These are phyloP conservation scores for Pachycephala philippinensis DNA, from an alignment of 2,113 vertebrate species.

Conservation along the genomic window DNA sequence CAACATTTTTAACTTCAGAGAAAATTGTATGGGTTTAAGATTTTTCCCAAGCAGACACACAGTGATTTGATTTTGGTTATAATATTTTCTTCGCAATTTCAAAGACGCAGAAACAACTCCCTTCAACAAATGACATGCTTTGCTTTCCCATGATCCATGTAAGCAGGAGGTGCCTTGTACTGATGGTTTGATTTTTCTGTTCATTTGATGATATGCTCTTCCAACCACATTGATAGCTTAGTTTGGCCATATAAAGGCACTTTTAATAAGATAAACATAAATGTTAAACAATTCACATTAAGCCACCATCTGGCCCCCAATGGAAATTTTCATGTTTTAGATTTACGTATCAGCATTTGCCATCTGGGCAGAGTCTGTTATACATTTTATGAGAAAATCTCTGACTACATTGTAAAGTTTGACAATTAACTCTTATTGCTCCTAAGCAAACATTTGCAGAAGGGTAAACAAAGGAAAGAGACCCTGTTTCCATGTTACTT, in stretches of 20 bases:
- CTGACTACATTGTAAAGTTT: conserved; percentile 55
- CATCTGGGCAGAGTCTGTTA: conserved; percentile 70
- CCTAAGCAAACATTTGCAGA: conserved; percentile 60
- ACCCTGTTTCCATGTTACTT: not conserved
- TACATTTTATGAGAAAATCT: conserved; percentile 66
- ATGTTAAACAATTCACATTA: conserved; percentile 72
- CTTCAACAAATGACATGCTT: not conserved
- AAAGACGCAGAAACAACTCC: not conserved
- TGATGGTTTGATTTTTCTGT: not conserved
- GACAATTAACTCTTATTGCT: conserved; percentile 65
- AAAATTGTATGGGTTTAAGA: not conserved
- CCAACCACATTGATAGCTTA: conserved; percentile 39
- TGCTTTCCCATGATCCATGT: not conserved
- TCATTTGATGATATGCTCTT: conserved; percentile 51
- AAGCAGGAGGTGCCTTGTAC: not conserved
- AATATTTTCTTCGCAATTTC: not conserved
- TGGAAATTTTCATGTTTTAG: conserved; percentile 70
- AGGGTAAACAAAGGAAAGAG: conserved; percentile 56
- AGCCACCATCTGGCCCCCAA: conserved; percentile 65
- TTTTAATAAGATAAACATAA: conserved; percentile 73
- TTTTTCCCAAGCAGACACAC: not conserved
- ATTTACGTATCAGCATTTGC: conserved; percentile 69
- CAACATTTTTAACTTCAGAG: not conserved
- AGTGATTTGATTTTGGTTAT: not conserved
- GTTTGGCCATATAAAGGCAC: conserved; percentile 65